phyloP scores from a whole-genome alignment of 2,797 vertebrate species.

The Clarias laeviceps region DNA sequence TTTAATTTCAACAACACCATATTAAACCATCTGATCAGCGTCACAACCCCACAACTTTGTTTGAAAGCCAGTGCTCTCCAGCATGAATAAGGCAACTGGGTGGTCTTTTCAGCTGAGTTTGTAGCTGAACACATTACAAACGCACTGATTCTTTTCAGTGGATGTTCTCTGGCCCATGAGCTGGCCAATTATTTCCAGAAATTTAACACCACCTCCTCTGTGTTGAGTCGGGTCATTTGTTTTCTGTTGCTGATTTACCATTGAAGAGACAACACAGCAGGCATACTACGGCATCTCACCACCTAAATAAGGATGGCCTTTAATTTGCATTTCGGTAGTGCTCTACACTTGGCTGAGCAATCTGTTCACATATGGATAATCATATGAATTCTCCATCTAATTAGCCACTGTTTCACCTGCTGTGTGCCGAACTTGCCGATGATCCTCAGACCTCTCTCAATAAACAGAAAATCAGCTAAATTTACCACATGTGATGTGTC shows the following conservation, averaged over 20 bases:
- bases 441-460: neutral
- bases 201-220: slow-evolving; percentile 38
- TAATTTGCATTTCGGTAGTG: slow-evolving; percentile 33
- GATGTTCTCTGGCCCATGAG: slow-evolving; percentile 21
- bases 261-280: slow-evolving; percentile 28
- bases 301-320: neutral
- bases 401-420: slow-evolving; percentile 17
- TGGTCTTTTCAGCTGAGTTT: slow-evolving; percentile 1
- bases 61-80: neutral
- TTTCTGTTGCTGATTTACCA: slow-evolving; percentile 43
- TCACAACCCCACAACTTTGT: neutral
- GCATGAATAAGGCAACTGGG: neutral
- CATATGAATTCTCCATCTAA: slow-evolving; percentile 21
- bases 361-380: slow-evolving; percentile 25
- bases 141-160: slow-evolving; percentile 38
- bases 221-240: slow-evolving; percentile 41
- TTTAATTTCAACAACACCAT: too few relatives aligned
- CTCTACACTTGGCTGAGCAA: slow-evolving; percentile 1
- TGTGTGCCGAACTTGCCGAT: neutral
- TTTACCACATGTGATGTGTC: slow-evolving; percentile 14
- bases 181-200: slow-evolving; percentile 52
- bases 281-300: neutral
- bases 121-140: slow-evolving; percentile 46
- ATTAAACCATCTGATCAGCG: neutral
- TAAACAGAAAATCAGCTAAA: slow-evolving; percentile 7